A percentile compares a stretch with the other conserved stretches of the same genome.
Evolutionary conservation across 2,797 vertebrate species (phyloP).

Genomic region (Silurus aristotelis): DNA sequence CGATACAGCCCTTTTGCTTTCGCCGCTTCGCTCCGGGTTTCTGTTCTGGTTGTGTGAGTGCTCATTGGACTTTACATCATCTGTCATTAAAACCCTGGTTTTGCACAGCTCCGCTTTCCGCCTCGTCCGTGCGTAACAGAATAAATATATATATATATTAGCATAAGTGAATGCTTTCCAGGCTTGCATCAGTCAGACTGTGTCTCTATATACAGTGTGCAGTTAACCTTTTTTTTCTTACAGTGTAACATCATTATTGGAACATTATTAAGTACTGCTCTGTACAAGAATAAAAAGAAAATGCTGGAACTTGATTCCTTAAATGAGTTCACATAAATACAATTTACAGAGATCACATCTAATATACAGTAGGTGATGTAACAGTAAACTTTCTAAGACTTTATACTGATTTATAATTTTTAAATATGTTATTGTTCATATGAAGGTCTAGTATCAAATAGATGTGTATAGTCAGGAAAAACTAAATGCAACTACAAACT

Average conservation of each 20-base stretch:
- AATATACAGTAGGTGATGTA: not conserved
- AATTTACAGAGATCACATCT: not conserved
- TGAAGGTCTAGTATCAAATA: not conserved
- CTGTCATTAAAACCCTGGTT: too few species aligned
- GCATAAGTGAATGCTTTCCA: conserved; percentile 19
- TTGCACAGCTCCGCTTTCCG: too few species aligned
- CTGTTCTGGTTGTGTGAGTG: too few species aligned
- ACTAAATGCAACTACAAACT: not conserved
- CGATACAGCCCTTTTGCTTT: too few species aligned
- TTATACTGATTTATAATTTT: not conserved
- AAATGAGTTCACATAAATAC: not conserved
- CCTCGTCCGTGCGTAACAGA: too few species aligned
- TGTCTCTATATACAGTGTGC: conserved; percentile 40
- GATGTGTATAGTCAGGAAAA: conserved; percentile 10
- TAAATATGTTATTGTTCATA: not conserved
- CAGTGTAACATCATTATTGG: conserved; percentile 15
- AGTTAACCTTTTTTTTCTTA: conserved; percentile 36
- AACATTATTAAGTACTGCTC: conserved; percentile 1
- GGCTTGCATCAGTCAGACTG: conserved; percentile 2
- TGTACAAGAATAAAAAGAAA: not conserved
- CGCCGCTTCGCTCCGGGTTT: too few species aligned
- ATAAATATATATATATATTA: not conserved
- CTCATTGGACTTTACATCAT: too few species aligned
- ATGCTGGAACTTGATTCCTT: not conserved
- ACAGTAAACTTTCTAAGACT: not conserved